A percentile compares a stretch with the other conserved stretches of the same genome.
These are phyloP conservation scores for Festucalex cinctus DNA, from an alignment of 2,113 vertebrate species.

Conservation along the genomic window DNA sequence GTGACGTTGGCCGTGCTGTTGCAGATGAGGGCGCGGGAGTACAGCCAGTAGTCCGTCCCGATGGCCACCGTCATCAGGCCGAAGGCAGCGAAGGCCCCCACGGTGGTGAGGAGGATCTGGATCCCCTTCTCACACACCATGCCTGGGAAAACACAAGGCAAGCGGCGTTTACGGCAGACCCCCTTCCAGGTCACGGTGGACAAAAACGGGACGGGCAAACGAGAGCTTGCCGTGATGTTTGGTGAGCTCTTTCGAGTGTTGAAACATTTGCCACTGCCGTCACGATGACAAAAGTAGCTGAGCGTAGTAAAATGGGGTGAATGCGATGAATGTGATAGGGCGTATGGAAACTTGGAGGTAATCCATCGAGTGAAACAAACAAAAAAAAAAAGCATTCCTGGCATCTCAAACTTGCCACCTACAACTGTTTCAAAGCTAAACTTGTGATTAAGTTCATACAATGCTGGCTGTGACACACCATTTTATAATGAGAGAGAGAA, in stretches of 20 bases:
- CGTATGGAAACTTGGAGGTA: too few relatives aligned
- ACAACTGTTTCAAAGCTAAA: too few relatives aligned
- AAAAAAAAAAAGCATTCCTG: too few relatives aligned
- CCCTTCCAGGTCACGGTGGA: neutral
- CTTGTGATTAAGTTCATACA: too few relatives aligned
- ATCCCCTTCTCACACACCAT: constrained; percentile 92
- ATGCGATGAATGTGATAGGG: too few relatives aligned
- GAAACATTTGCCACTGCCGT: neutral
- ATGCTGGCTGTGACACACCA: too few relatives aligned
- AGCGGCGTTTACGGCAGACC: neutral
- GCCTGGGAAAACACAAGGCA: constrained; percentile 63
- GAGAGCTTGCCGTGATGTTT: neutral
- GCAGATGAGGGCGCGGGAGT: constrained; percentile 88
- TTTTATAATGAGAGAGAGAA: too few relatives aligned
- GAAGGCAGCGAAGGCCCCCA: constrained; percentile 90
- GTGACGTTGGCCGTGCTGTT: constrained; percentile 84
- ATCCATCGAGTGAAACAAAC: too few relatives aligned
- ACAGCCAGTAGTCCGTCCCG: constrained; percentile 94
- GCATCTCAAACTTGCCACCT: too few relatives aligned
- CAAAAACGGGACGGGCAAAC: neutral
- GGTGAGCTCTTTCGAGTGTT: neutral
- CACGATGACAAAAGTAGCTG: neutral
- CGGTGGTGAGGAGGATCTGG: constrained; percentile 88
- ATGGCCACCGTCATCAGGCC: constrained; percentile 95
- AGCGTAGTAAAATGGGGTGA: too few relatives aligned